Evolutionary conservation across 2,797 vertebrate species (phyloP), one percentile per base, ranked within the genome.

Genomic region (Sebastes trivittatus): DNA sequence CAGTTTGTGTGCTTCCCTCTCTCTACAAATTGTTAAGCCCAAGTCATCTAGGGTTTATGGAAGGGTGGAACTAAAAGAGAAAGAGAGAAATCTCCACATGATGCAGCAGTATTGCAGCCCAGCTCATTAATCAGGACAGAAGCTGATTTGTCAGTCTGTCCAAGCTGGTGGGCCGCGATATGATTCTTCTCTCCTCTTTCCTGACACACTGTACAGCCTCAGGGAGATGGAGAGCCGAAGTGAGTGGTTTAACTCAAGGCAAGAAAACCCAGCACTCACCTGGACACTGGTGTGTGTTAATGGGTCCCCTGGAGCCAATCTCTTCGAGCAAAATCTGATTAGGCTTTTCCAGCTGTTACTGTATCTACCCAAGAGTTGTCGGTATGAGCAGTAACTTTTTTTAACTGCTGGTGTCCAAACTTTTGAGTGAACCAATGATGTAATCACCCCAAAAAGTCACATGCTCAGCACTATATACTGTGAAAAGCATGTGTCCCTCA

Each of bases 221-320:
- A 0, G 87, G 83, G 75, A 81, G 84, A 80, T 7, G 78, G 67
- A 78, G 61, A 88, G 83, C 65, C 11, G 1, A n/a, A 59, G 70
- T 36, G 66, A 90, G 77, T 52, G 72, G 63, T 55, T 84, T 87
- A 84, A 89, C 80, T 86, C n/a, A 67, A 82, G 85, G 87, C 68
- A 36, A 81, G 52, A 81, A 60, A 85, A 29, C 52, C 70, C 73
- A 78, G 67, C 66, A 60, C 84, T 85, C 86, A 91, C 84, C 89
- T 90, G 87, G 87, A 89, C 84, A 66, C 77, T 58, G 27, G 49
- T 76, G 79, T 38, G 59, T 68, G 78, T 83, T 94, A 94, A 95
- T 92, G 76, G 92, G 83, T 92, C 90, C 92, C 93, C 73, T 54
- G 76, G 91, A 92, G 88, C 77, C 87, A 85, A 75, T 88, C 74